Conservation (phyloP, 2,113 vertebrate genomes). For the Octodon degus region DNA sequence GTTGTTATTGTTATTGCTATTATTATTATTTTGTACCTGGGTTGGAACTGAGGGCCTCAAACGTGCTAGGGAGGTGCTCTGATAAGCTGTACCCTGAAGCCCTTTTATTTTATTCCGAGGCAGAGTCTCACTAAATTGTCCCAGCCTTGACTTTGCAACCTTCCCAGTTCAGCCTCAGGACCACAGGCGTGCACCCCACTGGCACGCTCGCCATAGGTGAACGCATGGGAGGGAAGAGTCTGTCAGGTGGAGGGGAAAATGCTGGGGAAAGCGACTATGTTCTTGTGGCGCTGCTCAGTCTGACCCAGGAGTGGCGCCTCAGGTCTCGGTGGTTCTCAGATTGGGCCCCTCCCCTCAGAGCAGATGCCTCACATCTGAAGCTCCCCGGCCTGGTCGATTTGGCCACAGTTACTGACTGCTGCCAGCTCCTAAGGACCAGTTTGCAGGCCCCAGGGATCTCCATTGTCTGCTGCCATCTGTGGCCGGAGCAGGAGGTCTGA, state of each 20-base stretch:
- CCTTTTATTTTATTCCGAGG: background rate
- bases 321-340: background rate
- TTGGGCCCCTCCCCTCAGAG: background rate
- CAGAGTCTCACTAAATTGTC: background rate
- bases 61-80: background rate
- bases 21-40: background rate
- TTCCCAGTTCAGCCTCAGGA: background rate
- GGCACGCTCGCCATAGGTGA: background rate
- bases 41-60: background rate
- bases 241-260: background rate
- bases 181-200: background rate
- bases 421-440: constrained; percentile 52
- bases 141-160: background rate
- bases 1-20: background rate
- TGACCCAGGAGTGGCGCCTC: background rate
- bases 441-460: constrained; percentile 58
- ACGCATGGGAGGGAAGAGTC: background rate
- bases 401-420: constrained; percentile 60
- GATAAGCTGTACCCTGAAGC: background rate
- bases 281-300: background rate
- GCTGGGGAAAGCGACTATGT: background rate
- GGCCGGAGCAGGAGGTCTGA: constrained; percentile 51
- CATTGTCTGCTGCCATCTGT: constrained; percentile 73
- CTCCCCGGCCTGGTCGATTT: constrained; percentile 48
- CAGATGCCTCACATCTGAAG: constrained; percentile 51